Percentiles rank a stretch among this genome's conserved stretches.
phyloP scores from a whole-genome alignment of 2,797 vertebrate species.

The Sebastes kiyomatsui region DNA sequence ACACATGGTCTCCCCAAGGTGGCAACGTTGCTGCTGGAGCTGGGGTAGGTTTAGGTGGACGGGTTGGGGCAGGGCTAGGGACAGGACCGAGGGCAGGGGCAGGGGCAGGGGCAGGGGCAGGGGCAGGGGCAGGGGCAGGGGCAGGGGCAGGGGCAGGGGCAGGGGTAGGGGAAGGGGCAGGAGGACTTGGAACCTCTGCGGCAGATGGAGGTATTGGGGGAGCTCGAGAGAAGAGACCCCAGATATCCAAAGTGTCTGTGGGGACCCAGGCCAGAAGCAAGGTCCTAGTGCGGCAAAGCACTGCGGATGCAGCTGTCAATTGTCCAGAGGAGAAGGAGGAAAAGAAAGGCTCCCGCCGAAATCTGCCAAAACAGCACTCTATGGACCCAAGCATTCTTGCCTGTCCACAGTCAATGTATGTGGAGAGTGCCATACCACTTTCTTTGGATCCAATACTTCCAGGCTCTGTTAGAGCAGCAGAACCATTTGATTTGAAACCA shows the following conservation, averaged over 20 bases:
- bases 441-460: conserved; percentile 77
- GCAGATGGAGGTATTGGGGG: conserved; percentile 48
- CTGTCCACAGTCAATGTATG: conserved; percentile 77
- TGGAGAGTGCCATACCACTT: conserved; percentile 80
- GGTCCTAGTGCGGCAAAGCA: conserved; percentile 82
- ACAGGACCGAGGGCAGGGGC: conserved; percentile 18
- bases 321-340: conserved; percentile 81
- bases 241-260: conserved; percentile 80
- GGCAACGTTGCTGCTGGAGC: conserved; percentile 55
- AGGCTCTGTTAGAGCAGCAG: conserved; percentile 53
- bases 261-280: conserved; percentile 85
- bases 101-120: conserved; percentile 12
- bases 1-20: conserved; percentile 85
- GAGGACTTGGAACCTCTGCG: conserved; percentile 31
- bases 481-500: conserved; percentile 21
- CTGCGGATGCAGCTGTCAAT: conserved; percentile 84
- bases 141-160: neutral
- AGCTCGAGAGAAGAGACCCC: conserved; percentile 70
- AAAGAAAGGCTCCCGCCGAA: conserved; percentile 60
- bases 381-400: conserved; percentile 81
- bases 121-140: conserved; percentile 7
- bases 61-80: conserved; percentile 18
- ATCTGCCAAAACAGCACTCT: conserved; percentile 77
- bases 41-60: conserved; percentile 38
- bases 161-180: neutral